Conservation (phyloP, 2,113 vertebrate species). For the Sylvicapra grimmia region DNA sequence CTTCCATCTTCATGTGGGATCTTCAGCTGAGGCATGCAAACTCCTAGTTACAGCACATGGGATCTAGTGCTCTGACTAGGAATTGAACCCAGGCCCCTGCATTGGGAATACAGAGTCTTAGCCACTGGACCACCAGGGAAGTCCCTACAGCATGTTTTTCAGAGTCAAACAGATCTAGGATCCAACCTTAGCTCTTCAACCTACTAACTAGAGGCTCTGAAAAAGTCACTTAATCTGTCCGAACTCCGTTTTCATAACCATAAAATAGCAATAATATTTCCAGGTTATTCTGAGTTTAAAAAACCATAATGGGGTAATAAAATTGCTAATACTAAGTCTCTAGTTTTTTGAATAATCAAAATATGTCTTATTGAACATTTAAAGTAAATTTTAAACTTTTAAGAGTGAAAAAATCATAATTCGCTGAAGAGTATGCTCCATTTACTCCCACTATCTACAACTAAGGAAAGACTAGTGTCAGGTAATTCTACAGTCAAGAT, state of each 20-base stretch:
- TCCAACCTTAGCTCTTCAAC: not conserved
- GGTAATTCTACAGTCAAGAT: not conserved
- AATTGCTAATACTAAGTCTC: not conserved
- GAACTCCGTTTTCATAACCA: not conserved
- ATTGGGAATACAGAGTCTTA: not conserved
- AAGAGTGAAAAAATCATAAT: not conserved
- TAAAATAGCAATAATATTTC: not conserved
- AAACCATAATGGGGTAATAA: not conserved
- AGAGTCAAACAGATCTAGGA: not conserved
- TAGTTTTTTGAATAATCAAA: not conserved
- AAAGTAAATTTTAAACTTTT: not conserved
- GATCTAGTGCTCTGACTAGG: not conserved
- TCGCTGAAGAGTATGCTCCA: not conserved
- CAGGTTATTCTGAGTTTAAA: not conserved
- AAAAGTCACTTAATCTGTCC: not conserved
- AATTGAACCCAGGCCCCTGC: not conserved
- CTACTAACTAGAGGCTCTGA: not conserved
- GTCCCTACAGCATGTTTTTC: not conserved
- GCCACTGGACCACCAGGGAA: not conserved
- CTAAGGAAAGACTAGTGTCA: not conserved
- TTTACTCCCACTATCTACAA: not conserved
- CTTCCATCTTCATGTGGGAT: not conserved
- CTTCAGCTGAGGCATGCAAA: not conserved
- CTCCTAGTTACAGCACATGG: not conserved
- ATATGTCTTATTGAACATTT: not conserved